Evolutionary conservation across 2,113 vertebrate genomes (phyloP).

Genomic region (Pollimyrus isidori): DNA sequence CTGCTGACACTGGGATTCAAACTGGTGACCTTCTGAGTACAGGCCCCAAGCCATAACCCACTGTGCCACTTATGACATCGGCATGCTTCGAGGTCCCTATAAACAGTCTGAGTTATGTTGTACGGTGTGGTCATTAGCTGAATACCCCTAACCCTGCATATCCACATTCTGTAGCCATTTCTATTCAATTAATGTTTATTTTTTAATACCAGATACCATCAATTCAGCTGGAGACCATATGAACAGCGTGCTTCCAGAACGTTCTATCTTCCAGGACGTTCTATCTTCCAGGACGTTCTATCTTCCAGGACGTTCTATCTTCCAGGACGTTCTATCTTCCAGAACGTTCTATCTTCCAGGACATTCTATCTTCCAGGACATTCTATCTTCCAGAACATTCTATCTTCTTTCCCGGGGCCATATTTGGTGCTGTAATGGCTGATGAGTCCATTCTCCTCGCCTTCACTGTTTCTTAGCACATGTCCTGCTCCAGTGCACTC

Average conservation of each 20-base stretch:
- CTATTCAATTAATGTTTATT: neutral
- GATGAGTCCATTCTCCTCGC: neutral
- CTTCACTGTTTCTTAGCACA: neutral
- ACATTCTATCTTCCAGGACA: neutral
- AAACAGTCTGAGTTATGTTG: neutral
- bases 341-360: neutral
- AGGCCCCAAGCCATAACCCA: neutral
- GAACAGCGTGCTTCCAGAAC: neutral
- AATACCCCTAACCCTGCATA: neutral
- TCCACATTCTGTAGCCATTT: neutral
- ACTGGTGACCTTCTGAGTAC: neutral
- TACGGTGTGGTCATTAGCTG: neutral
- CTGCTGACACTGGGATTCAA: neutral
- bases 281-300: neutral
- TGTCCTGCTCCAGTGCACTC: neutral
- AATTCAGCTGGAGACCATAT: neutral
- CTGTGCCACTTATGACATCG: neutral
- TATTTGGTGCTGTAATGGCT: neutral
- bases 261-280: no score
- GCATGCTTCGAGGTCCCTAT: neutral
- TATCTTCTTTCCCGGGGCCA: neutral
- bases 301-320: neutral
- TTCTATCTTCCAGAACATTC: neutral
- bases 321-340: neutral
- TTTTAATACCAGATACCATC: neutral